Conservation (phyloP, 1,140 invertebrate genomes). For the Stegodyphus dumicola region DNA sequence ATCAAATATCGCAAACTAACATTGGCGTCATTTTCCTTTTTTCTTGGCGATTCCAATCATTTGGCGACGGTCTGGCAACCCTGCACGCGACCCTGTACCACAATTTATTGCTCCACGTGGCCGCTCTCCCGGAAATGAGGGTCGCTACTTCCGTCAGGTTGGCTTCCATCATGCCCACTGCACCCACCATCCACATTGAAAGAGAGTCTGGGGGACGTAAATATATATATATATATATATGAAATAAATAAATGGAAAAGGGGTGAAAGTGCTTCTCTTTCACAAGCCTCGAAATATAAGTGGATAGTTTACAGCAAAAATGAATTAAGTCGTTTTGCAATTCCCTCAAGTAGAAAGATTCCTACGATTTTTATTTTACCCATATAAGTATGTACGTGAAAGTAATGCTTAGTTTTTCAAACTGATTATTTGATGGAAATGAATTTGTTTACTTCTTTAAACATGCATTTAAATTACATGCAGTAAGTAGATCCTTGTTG, state of each 20-base stretch:
- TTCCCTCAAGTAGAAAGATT: too few species aligned
- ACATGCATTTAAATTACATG: too few species aligned
- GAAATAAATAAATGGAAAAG: constrained; percentile 41
- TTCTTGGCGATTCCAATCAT: not conserved
- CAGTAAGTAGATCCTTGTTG: too few species aligned
- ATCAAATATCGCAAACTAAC: too few species aligned
- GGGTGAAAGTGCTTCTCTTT: constrained; percentile 36
- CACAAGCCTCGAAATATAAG: constrained; percentile 12
- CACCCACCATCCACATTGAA: constrained; percentile 19
- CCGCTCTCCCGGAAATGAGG: constrained; percentile 58
- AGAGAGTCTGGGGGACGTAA: not conserved
- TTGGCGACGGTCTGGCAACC: constrained; percentile 45
- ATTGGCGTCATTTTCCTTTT: too few species aligned
- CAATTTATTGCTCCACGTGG: constrained; percentile 60
- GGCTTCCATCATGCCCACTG: constrained; percentile 57
- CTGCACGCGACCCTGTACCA: constrained; percentile 37
- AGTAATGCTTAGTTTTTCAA: too few species aligned
- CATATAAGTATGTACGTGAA: too few species aligned
- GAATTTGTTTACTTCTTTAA: too few species aligned
- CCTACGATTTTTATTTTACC: too few species aligned
- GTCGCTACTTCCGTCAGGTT: constrained; percentile 59
- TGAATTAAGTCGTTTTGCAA: constrained; percentile 1
- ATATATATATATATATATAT: constrained; percentile 30
- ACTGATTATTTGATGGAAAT: too few species aligned
- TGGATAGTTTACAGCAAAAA: constrained; percentile 22